These are phyloP conservation scores for Elachura formosa DNA, from an alignment of 2,113 vertebrate species.

Conservation along the genomic window DNA sequence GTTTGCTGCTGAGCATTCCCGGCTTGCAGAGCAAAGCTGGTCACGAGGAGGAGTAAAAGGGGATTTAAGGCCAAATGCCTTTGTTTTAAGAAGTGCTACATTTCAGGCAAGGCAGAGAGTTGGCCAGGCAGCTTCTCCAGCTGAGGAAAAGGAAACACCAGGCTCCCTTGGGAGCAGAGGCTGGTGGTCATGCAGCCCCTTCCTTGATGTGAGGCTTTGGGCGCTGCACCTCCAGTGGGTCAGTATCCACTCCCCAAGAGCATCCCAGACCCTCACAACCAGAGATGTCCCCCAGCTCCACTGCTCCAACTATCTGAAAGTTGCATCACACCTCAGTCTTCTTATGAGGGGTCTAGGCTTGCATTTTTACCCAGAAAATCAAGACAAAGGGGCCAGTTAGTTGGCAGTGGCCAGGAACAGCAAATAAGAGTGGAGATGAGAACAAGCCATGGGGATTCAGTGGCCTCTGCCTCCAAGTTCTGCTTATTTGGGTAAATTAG, in stretches of 20 bases:
- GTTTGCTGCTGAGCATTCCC: background rate
- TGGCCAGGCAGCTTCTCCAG: background rate
- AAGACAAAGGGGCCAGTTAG: background rate
- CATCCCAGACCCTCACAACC: rapidly evolving
- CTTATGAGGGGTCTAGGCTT: background rate
- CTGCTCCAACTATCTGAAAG: background rate
- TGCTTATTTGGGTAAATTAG: background rate
- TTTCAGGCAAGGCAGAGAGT: background rate
- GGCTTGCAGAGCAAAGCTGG: background rate
- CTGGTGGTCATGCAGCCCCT: rapidly evolving
- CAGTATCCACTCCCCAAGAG: background rate
- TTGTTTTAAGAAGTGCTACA: background rate
- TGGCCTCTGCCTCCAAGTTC: background rate
- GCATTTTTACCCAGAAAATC: background rate
- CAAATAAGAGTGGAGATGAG: background rate
- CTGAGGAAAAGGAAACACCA: background rate
- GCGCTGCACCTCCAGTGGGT: background rate
- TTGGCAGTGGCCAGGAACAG: background rate
- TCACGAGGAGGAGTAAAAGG: background rate
- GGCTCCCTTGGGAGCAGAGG: background rate
- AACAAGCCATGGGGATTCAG: background rate
- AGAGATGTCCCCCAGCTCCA: background rate
- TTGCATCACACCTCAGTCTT: background rate
- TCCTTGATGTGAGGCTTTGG: background rate
- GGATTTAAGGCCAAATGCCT: background rate